phyloP scores from a whole-genome alignment of 2,113 vertebrate genomes.

The Empidonax traillii region DNA sequence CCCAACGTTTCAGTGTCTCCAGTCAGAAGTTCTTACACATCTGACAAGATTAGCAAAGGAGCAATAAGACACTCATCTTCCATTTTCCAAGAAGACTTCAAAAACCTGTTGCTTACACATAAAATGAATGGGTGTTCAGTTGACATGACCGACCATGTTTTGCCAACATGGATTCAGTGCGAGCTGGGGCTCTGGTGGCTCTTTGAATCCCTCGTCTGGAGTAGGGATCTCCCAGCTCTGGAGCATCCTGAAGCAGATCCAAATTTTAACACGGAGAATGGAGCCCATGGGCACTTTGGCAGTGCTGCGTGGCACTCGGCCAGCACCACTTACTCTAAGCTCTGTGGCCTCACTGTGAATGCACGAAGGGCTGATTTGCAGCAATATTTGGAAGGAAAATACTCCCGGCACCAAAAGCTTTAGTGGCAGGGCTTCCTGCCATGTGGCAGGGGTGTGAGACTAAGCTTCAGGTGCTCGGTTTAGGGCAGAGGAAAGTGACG shows the following conservation, averaged over 20 bases:
- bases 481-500: accelerated
- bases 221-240: background rate
- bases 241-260: constrained; percentile 39
- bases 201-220: background rate
- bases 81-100: background rate
- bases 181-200: background rate
- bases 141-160: background rate
- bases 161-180: accelerated
- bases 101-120: background rate
- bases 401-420: background rate
- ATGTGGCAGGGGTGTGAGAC: background rate
- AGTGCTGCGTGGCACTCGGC: background rate
- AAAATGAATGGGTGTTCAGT: background rate
- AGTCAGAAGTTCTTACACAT: background rate
- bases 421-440: background rate
- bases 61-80: background rate
- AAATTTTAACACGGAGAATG: background rate
- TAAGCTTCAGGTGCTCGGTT: background rate
- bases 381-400: background rate
- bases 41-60: background rate
- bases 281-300: constrained; percentile 57
- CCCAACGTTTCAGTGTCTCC: background rate
- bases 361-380: constrained; percentile 10
- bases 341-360: background rate
- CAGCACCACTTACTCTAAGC: constrained; percentile 40